Conservation (phyloP, 2,113 vertebrate species). For the Phocoena phocoena region DNA sequence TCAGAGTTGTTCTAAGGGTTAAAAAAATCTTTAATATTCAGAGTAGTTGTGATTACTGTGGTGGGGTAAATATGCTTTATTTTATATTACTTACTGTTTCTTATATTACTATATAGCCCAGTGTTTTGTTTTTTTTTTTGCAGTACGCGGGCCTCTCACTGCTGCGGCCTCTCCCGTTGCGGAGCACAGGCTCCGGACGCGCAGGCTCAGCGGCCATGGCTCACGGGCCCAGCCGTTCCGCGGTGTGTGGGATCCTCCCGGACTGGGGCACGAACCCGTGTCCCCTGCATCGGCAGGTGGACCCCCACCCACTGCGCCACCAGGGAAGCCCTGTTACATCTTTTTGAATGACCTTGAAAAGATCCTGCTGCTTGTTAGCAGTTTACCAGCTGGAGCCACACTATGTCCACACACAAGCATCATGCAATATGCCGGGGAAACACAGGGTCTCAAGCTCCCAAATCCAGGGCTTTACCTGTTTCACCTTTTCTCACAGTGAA, state of each 20-base stretch:
- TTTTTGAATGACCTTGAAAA: background rate
- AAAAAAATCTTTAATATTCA: background rate
- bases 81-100: background rate
- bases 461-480: background rate
- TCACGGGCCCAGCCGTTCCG: too few species aligned
- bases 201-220: too few species aligned
- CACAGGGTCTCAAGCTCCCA: too few species aligned
- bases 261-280: fast-evolving
- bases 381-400: background rate
- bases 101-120: background rate
- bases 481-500: background rate
- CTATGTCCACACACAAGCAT: background rate
- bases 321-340: too few species aligned
- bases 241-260: fast-evolving
- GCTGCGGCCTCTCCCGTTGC: too few species aligned
- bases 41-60: too few species aligned
- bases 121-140: background rate
- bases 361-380: background rate
- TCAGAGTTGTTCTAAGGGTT: background rate
- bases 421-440: fast-evolving
- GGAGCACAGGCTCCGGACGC: too few species aligned
- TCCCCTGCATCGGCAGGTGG: too few species aligned
- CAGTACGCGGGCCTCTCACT: too few species aligned
- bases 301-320: too few species aligned
- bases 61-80: background rate